phyloP scores from a whole-genome alignment of 2,888 invertebrate species.

The Drosophila longiperda region DNA sequence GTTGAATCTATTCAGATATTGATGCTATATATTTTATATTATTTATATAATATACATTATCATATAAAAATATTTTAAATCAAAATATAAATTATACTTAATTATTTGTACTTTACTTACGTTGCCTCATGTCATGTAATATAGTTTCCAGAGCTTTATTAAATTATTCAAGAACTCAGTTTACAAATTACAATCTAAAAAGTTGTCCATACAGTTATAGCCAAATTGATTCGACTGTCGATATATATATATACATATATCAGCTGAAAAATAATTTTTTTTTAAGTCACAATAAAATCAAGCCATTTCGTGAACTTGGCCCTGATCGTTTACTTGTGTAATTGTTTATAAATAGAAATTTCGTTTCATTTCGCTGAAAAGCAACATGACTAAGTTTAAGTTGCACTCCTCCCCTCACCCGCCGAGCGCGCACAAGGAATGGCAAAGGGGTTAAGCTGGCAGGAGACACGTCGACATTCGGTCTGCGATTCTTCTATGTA shows the following conservation, averaged over 20 bases:
- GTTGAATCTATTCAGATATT: neutral
- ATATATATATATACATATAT: neutral
- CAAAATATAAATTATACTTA: neutral
- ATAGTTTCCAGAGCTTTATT: neutral
- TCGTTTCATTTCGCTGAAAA: constrained; percentile 53
- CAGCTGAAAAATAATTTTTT: neutral
- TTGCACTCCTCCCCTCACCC: neutral
- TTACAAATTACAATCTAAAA: neutral
- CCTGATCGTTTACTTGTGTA: constrained; percentile 49
- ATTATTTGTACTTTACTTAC: neutral
- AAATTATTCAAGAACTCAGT: neutral
- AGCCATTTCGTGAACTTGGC: constrained; percentile 18
- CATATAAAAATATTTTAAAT: neutral
- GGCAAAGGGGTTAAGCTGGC: constrained; percentile 2
- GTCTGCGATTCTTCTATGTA: constrained; percentile 49
- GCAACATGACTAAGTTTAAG: constrained; percentile 60
- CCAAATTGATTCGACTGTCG: neutral
- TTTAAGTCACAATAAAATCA: constrained; percentile 2
- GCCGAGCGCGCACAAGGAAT: neutral
- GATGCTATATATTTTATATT: neutral
- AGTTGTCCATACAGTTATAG: neutral
- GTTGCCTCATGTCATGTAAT: neutral
- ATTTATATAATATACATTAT: no score
- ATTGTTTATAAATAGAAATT: constrained; percentile 70
- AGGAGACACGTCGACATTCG: constrained; percentile 57